phyloP scores from a whole-genome alignment of 2,888 invertebrate genomes.

The Rhyacophila evoluta region DNA sequence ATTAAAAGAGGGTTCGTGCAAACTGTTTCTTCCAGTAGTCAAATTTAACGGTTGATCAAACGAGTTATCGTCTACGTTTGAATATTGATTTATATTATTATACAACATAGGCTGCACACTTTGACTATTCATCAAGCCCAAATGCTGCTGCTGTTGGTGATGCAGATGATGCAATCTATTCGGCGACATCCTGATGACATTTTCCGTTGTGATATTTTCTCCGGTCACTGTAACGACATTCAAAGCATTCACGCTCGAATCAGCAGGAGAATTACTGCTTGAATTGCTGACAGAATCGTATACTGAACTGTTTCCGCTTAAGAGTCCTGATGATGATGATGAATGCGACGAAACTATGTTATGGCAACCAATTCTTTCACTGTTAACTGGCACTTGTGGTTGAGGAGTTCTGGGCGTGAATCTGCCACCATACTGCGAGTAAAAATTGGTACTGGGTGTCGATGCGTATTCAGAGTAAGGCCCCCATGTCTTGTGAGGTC shows the following conservation, averaged over 20 bases:
- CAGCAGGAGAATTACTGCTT: constrained; percentile 57
- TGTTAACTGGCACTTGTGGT: not conserved
- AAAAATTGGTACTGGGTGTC: not conserved
- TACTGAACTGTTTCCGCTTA: constrained; percentile 47
- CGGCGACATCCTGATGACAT: not conserved
- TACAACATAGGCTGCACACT: not conserved
- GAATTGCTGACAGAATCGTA: constrained; percentile 54
- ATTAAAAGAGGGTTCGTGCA: not conserved
- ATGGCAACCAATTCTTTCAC: not conserved
- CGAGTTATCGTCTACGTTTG: not conserved
- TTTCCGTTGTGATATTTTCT: not conserved
- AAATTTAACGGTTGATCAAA: not conserved
- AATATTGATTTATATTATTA: not conserved
- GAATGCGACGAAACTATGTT: constrained; percentile 37
- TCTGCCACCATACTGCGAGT: not conserved
- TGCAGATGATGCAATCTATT: not conserved
- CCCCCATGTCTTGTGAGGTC: not conserved
- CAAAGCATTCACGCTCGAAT: constrained; percentile 56
- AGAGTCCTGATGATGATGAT: constrained; percentile 41
- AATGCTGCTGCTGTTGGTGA: too few relatives aligned
- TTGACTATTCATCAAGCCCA: not conserved
- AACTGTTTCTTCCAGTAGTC: not conserved
- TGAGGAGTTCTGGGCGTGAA: not conserved
- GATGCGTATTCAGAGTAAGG: not conserved
- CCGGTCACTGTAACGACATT: constrained; percentile 42